Percentiles rank a stretch among this genome's conserved stretches.
These are phyloP conservation scores for Actinernus sp. DNA, from an alignment of 92 coral and sea anemone genomes.

Conservation along the genomic window DNA sequence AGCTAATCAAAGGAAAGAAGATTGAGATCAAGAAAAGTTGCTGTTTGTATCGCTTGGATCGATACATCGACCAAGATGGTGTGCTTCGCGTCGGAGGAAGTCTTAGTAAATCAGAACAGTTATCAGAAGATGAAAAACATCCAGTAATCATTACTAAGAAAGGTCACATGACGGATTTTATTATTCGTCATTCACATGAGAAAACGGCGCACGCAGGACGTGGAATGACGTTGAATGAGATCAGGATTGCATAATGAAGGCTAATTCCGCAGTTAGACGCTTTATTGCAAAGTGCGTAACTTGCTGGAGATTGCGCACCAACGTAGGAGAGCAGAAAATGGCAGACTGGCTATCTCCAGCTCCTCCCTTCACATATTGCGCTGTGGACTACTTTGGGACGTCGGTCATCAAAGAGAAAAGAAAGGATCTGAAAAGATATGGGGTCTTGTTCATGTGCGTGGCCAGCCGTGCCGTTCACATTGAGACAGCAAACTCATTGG, in stretches of 20 bases:
- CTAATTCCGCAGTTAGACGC: slow-evolving; percentile 19
- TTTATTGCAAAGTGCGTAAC: slow-evolving; percentile 22
- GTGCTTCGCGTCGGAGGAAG: slow-evolving; percentile 10
- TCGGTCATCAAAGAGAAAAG: slow-evolving; percentile 31
- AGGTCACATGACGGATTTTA: slow-evolving; percentile 12
- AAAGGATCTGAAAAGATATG: slow-evolving; percentile 34
- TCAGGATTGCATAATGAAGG: slow-evolving; percentile 31
- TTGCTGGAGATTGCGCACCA: slow-evolving; percentile 17
- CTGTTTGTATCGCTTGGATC: background rate
- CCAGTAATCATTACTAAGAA: slow-evolving; percentile 1
- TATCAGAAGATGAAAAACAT: slow-evolving; percentile 5
- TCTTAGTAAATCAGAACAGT: background rate
- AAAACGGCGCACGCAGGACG: slow-evolving; percentile 36
- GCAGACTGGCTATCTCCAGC: slow-evolving; percentile 25
- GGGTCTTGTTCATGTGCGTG: slow-evolving; percentile 43
- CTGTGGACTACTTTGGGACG: slow-evolving; percentile 45
- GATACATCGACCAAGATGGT: slow-evolving; percentile 3
- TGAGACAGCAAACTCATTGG: slow-evolving; percentile 30
- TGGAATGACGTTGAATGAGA: slow-evolving; percentile 39
- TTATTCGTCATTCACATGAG: slow-evolving; percentile 11
- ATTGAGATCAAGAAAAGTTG: background rate
- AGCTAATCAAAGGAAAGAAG: background rate
- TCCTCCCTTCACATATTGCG: slow-evolving; percentile 38
- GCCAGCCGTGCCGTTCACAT: slow-evolving; percentile 37
- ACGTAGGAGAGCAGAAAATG: slow-evolving; percentile 14